A percentile compares a stretch with the other conserved stretches of the same genome.
Evolutionary conservation across 2,888 invertebrate species (phyloP).

Genomic region (Coecobrya sp.): DNA sequence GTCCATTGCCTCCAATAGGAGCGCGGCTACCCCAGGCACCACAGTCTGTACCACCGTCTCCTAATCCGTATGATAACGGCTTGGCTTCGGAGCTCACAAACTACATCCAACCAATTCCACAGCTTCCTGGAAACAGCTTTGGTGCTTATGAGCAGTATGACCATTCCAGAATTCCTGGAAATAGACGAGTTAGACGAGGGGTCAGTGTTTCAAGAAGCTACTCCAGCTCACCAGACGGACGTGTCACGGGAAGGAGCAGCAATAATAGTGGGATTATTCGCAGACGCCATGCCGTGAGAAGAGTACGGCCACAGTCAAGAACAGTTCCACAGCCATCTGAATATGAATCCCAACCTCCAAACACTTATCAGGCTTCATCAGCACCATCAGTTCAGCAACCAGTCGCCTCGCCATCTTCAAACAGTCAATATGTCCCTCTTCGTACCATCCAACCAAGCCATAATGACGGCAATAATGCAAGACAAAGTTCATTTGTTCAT

Average conservation of each 20-base stretch:
- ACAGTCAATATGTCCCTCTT: conserved; percentile 39
- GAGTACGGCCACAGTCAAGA: conserved; percentile 71
- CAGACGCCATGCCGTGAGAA: conserved; percentile 50
- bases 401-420: background rate
- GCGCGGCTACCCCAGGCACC: conserved; percentile 62
- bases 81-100: conserved; percentile 76
- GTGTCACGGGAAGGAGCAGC: conserved; percentile 31
- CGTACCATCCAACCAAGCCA: conserved; percentile 61
- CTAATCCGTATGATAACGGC: conserved; percentile 47
- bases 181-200: conserved; percentile 82
- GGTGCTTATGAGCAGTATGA: conserved; percentile 67
- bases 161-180: conserved; percentile 80
- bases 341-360: background rate
- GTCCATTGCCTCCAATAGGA: conserved; percentile 53
- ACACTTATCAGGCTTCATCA: background rate
- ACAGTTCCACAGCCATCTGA: conserved; percentile 48
- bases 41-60: conserved; percentile 39
- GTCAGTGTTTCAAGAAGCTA: conserved; percentile 84
- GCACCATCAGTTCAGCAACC: background rate
- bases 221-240: conserved; percentile 8
- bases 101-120: conserved; percentile 82
- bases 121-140: conserved; percentile 75
- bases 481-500: conserved; percentile 60
- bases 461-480: background rate
- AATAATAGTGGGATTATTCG: conserved; percentile 58